Conservation (phyloP, 2,113 vertebrate genomes). For the Corynorhinus townsendii region DNA sequence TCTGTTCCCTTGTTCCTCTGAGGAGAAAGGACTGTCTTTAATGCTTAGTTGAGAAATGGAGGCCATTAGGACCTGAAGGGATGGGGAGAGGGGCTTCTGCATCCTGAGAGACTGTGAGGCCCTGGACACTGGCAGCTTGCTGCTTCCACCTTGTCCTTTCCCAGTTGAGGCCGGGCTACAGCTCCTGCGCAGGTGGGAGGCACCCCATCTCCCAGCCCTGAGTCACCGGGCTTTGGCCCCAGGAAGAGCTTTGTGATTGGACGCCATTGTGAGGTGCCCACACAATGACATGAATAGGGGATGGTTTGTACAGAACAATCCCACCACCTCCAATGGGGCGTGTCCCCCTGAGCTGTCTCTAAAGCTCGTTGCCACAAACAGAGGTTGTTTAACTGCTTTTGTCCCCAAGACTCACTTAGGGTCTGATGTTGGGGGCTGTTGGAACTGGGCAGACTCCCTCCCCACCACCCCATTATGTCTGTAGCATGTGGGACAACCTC, state of each 20-base stretch:
- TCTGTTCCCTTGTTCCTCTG: not conserved
- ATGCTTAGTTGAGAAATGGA: not conserved
- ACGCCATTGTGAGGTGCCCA: not conserved
- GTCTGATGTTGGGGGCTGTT: not conserved
- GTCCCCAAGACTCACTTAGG: not conserved
- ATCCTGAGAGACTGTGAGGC: not conserved
- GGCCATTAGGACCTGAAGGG: not conserved
- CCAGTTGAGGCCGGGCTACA: not conserved
- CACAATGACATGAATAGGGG: constrained; percentile 29
- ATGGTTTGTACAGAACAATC: not conserved
- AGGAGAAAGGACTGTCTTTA: not conserved
- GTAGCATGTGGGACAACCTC: fast-evolving
- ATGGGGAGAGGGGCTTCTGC: not conserved
- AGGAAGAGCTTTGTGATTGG: not conserved
- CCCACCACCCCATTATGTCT: not conserved
- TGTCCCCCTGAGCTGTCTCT: not conserved
- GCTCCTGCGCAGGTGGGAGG: not conserved
- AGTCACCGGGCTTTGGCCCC: not conserved
- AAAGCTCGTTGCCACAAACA: not conserved
- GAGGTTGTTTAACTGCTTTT: not conserved
- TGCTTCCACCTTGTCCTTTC: too few species aligned
- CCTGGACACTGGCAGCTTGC: not conserved
- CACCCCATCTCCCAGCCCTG: not conserved
- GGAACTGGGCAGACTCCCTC: fast-evolving
- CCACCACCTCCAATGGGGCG: not conserved